Evolutionary conservation across 2,888 invertebrate genomes (phyloP), one percentile per base, ranked within the genome.

Genomic region (Liopterus haemorrhoidalis): DNA sequence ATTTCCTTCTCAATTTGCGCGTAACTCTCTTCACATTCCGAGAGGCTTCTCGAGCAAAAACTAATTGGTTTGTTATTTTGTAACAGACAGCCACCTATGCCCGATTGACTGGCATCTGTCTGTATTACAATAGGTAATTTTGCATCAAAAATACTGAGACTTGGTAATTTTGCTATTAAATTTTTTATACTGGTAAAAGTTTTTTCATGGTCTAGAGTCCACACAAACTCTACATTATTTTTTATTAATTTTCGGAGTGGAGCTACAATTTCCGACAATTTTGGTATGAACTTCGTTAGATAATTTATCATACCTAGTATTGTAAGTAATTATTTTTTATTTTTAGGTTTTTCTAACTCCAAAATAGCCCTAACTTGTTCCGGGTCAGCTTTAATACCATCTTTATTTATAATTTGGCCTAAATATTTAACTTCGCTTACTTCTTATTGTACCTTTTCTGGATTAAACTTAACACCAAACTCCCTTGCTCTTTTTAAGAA

Each of bases 231-330:
- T 20, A 53, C 18, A 50, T 57, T 51, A 46, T 57, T 53, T 53
- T 49, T 55, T 47, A 58, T 50, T 47, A 57, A 41, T 9, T 41
- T 22, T 41, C 50, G 49, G 30, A 56, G 41, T 19, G 54, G 54
- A 11, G 24, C 24, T 28, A 44, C 6, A 15, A 52, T 18, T 21
- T 49, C 40, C 15, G 51, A 51, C 16, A 56, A 36, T 37, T 43
- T 47, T n/a, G 53, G 50, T 38, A 55, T 47, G 30, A 51, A 55
- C 45, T 49, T 53, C 21, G 42, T 46, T 39, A 53, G 25, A 41
- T 55, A 56, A 28, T 53, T 57, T 2, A 52, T 40, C 32, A 50
- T 33, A 8, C 45, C 48, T 8, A 50, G n/a, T 19, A 46, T n/a
- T 9, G 18, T 22, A 20, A 43, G 38, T 4, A 49, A 20, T 15